Percentiles rank a stretch among this genome's conserved stretches.
phyloP scores from a whole-genome alignment of 2,797 vertebrate species.

The Acropternis orthonyx region DNA sequence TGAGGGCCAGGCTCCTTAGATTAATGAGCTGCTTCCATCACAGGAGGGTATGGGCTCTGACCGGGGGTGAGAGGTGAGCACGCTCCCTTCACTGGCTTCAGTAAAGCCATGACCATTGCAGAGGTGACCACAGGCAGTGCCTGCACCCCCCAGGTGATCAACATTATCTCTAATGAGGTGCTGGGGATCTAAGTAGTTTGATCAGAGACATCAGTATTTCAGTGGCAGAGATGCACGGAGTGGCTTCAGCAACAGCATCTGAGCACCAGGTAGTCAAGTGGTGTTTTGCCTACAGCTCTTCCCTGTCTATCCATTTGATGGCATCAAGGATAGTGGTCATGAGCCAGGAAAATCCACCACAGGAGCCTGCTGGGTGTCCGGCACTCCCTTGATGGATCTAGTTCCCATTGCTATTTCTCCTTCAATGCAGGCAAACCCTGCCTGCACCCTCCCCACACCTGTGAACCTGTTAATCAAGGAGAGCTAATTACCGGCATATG shows the following conservation, averaged over 20 bases:
- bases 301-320: neutral
- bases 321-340: neutral
- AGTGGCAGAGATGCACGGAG: neutral
- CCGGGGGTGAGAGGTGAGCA: fast-evolving
- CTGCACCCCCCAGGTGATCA: neutral
- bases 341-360: neutral
- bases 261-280: neutral
- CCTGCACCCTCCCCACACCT: neutral
- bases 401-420: neutral
- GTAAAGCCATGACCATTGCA: neutral
- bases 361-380: neutral
- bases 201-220: neutral
- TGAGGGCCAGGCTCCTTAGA: fast-evolving
- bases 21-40: neutral
- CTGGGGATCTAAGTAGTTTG: fast-evolving
- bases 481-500: neutral
- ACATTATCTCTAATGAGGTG: fast-evolving
- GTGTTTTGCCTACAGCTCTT: neutral
- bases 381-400: neutral
- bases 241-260: neutral
- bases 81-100: fast-evolving
- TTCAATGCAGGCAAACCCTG: neutral
- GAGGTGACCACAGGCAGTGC: neutral
- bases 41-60: neutral
- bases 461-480: neutral